Evolutionary conservation across 2,888 invertebrate species (phyloP).

Genomic region (Pseudococcus longispinus): DNA sequence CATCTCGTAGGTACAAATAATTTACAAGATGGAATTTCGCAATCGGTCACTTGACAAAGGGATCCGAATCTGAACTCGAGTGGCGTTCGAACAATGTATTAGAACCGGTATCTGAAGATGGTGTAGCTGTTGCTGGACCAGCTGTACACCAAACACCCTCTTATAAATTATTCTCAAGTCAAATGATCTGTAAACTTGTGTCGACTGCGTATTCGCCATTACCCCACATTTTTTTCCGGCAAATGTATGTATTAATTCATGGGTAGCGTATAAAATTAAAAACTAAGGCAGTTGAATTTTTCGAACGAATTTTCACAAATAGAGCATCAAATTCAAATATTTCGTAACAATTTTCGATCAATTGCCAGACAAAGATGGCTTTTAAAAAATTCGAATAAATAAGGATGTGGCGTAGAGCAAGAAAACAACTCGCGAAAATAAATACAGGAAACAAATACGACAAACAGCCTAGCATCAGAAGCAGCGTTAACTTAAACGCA

Average conservation of each 20-base stretch:
- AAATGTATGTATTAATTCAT: not conserved
- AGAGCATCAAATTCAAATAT: no score
- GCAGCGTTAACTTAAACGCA: not conserved
- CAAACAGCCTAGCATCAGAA: not conserved
- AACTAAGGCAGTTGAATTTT: not conserved
- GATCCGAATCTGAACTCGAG: not conserved
- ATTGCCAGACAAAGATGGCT: not conserved
- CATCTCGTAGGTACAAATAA: not conserved
- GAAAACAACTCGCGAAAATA: not conserved
- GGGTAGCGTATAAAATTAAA: not conserved
- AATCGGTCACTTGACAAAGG: not conserved
- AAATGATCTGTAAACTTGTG: not conserved
- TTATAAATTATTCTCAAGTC: not conserved
- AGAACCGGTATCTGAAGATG: constrained; percentile 7
- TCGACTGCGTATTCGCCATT: not conserved
- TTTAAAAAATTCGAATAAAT: not conserved
- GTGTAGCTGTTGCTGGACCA: not conserved
- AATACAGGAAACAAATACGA: not conserved
- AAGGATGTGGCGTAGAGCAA: not conserved
- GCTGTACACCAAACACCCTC: not conserved
- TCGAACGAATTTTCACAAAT: not conserved
- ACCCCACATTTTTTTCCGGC: not conserved
- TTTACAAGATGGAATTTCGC: not conserved
- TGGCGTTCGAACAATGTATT: not conserved
- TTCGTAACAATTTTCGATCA: no score